Percentiles rank a stretch among this genome's conserved stretches.
Evolutionary conservation across 1,140 invertebrate species (phyloP).

Genomic region (Drosophila elegans): DNA sequence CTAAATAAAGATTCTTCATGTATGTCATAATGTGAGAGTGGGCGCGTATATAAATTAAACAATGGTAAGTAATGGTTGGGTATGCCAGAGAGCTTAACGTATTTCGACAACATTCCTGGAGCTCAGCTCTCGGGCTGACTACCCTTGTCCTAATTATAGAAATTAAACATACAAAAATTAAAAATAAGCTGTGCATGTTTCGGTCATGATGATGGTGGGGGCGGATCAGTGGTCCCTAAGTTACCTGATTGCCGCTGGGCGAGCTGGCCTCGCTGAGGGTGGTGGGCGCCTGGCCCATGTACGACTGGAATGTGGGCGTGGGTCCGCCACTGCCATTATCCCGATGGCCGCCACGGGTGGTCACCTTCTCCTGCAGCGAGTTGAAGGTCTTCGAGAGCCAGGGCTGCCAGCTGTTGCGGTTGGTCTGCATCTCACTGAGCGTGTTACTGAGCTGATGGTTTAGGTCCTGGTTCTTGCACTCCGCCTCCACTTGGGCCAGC

Average conservation of each 20-base stretch:
- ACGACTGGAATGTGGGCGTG: conserved; percentile 82
- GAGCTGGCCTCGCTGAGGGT: conserved; percentile 77
- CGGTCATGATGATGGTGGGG: conserved; percentile 19
- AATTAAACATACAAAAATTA: conserved; percentile 36
- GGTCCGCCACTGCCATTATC: conserved; percentile 50
- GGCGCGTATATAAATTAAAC: conserved; percentile 59
- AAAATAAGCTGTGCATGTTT: conserved; percentile 25
- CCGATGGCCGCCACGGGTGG: conserved; percentile 65
- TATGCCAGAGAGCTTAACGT: conserved; percentile 12
- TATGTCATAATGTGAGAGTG: conserved; percentile 23
- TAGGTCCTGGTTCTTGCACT: conserved; percentile 98
- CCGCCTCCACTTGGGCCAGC: conserved; percentile 97
- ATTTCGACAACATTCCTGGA: conserved; percentile 6
- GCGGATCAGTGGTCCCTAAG: conserved; percentile 37
- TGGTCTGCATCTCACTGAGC: conserved; percentile 90
- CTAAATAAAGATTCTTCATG: conserved; percentile 61
- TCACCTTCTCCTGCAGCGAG: conserved; percentile 82
- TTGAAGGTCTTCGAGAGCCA: conserved; percentile 94
- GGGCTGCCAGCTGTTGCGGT: conserved; percentile 91
- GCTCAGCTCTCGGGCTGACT: conserved; percentile 27
- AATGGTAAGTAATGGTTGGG: conserved; percentile 54
- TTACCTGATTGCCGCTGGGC: conserved; percentile 83
- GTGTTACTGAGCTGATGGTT: conserved; percentile 96
- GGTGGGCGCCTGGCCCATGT: conserved; percentile 68
- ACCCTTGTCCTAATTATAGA: conserved; percentile 13